Evolutionary conservation across 2,113 vertebrate genomes (phyloP).

Genomic region (Callithrix jacchus): DNA sequence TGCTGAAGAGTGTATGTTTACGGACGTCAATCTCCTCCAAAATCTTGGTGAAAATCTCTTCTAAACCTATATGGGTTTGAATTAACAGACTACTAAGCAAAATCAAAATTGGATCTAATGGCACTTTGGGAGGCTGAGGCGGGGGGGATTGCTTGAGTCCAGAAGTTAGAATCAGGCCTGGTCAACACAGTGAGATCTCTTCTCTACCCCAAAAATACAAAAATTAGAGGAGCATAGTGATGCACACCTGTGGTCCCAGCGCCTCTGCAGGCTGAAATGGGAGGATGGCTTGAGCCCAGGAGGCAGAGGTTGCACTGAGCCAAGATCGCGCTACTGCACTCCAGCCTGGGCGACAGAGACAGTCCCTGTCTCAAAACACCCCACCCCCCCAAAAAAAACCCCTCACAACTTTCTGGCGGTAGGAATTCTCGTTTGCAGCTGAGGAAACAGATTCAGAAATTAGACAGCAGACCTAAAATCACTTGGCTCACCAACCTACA

Average conservation of each 20-base stretch:
- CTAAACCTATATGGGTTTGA: neutral
- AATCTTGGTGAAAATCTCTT: constrained; percentile 27
- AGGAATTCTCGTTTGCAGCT: neutral
- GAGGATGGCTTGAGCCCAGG: neutral
- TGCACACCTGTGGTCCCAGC: neutral
- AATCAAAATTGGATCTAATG: neutral
- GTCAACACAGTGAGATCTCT: neutral
- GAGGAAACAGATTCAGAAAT: neutral
- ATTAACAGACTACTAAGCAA: neutral
- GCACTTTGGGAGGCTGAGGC: neutral
- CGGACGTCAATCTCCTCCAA: neutral
- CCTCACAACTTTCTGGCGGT: neutral
- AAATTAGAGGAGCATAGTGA: neutral
- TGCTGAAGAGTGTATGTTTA: neutral
- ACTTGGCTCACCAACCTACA: neutral
- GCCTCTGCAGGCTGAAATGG: neutral
- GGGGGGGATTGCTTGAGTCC: neutral
- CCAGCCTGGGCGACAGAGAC: neutral
- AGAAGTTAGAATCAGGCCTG: neutral
- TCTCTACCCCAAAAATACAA: neutral
- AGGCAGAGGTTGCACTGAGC: neutral
- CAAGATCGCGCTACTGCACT: neutral
- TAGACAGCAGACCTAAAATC: neutral
- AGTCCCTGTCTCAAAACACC: too few relatives aligned
- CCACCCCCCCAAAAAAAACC: too few relatives aligned